phyloP scores from a whole-genome alignment of 2,888 invertebrate species.

The Diarsia mendica region DNA sequence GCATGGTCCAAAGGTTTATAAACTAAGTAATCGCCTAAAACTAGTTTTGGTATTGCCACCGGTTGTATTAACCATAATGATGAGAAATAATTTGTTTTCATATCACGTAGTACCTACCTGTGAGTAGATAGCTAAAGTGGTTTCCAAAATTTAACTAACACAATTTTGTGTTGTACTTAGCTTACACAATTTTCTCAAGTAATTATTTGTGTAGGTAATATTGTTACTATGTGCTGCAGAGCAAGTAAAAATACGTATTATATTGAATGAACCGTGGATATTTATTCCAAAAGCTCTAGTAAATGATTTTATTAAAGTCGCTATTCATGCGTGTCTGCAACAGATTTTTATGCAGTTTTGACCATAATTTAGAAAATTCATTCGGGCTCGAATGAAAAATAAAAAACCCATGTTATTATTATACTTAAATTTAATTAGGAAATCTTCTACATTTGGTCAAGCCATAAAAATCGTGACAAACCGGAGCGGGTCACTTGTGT shows the following conservation, averaged over 20 bases:
- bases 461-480: not conserved
- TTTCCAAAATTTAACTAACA: constrained; percentile 35
- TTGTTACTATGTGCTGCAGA: constrained; percentile 15
- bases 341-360: not conserved
- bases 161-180: constrained; percentile 20
- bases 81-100: constrained; percentile 28
- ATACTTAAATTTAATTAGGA: not conserved
- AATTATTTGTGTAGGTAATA: constrained; percentile 26
- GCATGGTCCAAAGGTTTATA: not conserved
- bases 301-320: not conserved
- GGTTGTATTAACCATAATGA: constrained; percentile 13
- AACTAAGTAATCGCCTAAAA: constrained; percentile 22
- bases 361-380: too few relatives aligned
- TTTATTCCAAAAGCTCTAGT: too few relatives aligned
- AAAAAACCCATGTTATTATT: too few relatives aligned
- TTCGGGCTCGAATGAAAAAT: too few relatives aligned
- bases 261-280: not conserved
- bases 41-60: constrained; percentile 17
- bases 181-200: constrained; percentile 21
- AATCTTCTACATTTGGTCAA: not conserved
- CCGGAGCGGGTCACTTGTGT: not conserved
- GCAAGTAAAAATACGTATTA: not conserved
- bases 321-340: not conserved
- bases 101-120: constrained; percentile 13
- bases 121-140: constrained; percentile 19